Conservation (phyloP, 2,888 invertebrate genomes). For the Caenorhabditis angaria region DNA sequence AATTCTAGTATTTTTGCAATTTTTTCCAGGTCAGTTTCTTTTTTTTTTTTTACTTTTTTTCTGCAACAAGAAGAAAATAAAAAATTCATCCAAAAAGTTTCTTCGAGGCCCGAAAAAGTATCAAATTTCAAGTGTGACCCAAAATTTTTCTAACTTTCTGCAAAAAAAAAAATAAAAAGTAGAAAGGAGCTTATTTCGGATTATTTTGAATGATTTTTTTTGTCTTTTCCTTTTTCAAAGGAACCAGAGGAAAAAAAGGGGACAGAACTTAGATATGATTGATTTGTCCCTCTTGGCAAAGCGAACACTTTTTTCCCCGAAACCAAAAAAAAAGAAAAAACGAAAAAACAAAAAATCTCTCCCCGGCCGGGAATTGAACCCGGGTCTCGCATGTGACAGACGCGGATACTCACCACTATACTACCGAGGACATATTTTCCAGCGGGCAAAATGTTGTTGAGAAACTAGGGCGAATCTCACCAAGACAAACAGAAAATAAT, state of each 20-base stretch:
- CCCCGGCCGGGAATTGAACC: constrained; percentile 60
- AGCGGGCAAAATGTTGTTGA: constrained; percentile 9
- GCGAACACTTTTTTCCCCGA: too few species aligned
- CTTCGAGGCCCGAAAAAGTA: not conserved
- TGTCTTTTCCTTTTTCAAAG: not conserved
- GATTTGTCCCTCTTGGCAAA: too few species aligned
- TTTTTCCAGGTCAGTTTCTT: not conserved
- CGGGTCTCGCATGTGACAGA: constrained; percentile 60
- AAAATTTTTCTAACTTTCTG: not conserved
- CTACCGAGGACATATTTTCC: constrained; percentile 26
- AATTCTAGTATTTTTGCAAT: not conserved
- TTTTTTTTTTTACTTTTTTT: not conserved
- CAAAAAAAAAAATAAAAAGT: not conserved
- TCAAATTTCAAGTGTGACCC: too few species aligned
- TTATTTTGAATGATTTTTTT: not conserved
- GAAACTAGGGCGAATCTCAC: constrained; percentile 1
- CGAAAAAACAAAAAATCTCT: constrained; percentile 39
- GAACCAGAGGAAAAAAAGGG: not conserved
- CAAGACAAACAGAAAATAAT: constrained; percentile 14
- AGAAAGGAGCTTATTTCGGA: not conserved
- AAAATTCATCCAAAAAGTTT: not conserved
- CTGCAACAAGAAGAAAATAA: too few species aligned
- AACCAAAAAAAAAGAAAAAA: constrained; percentile 28
- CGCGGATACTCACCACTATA: constrained; percentile 60
- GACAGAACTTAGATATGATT: constrained; percentile 7